Evolutionary conservation across 2,797 vertebrate species (phyloP), one percentile per base, ranked within the genome.

Genomic region (Gallirallus australis): DNA sequence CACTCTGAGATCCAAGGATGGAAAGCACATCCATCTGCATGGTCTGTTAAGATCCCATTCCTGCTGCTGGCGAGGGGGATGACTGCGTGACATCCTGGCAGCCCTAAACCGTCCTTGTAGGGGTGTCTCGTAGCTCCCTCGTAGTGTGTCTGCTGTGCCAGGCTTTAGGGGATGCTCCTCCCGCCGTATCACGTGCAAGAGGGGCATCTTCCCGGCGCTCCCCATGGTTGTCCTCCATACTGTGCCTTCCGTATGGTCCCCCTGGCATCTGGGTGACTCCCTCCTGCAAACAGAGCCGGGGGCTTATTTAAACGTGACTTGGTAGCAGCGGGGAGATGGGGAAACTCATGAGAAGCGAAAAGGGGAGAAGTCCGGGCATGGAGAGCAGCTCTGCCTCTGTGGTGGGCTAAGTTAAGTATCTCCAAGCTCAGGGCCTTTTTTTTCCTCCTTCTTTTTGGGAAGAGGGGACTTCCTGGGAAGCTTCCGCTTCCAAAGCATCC

Each of bases 21-120:
- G 45, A 75, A 70, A 48, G 28, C 0, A 0, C 0, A 0, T 48
- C 54, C 16, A 6, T 54, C 53, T 8, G 24, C 31, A 2, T 1
- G 5, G 24, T 45, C 64, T 50, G 3, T 1, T 0, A 2, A 50
- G 75, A 48, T 79, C 57, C 61, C 3, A 0, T 40, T 56, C 56
- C 47, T 0, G 11, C 70, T 70, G 69, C 76, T 2, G 35, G 7
- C 0, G 2, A 75, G 64, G 72, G 94, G 15, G 68, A 47, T 2
- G 7, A 11, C 33, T 1, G 23, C 0, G 8, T 72, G 53, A 59
- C 6, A 7, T 79, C 78, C 90, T 73, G 70, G 42, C 79, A 91
- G 77, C 78, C 78, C 50, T 9, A 1, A 42, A 50, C 73, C 10
- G 2, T 76, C 54, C 82, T 66, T 3, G 3, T 13, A 37, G n/a